These are phyloP conservation scores for Arvicanthis niloticus DNA, from an alignment of 2,113 vertebrate species.

Conservation along the genomic window DNA sequence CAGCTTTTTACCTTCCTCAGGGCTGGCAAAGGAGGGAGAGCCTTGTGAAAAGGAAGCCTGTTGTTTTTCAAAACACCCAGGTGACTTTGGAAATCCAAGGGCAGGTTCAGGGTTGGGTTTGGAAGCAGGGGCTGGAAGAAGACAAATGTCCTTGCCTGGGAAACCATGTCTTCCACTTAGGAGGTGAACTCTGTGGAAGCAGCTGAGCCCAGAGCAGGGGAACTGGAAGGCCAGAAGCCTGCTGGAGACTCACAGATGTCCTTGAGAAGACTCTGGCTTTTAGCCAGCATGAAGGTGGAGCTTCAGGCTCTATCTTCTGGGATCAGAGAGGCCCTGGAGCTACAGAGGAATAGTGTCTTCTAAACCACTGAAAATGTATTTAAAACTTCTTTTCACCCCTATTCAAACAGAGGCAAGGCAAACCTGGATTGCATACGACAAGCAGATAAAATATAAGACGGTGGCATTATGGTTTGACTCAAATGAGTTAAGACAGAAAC, in stretches of 20 bases:
- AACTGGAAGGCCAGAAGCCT: too few species aligned
- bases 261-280: not conserved
- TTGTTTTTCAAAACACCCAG: not conserved
- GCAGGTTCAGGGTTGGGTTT: not conserved
- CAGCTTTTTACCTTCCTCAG: not conserved
- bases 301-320: not conserved
- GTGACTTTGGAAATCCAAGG: not conserved
- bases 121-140: not conserved
- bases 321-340: not conserved
- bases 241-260: not conserved
- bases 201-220: not conserved
- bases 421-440: not conserved
- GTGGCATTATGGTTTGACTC: not conserved
- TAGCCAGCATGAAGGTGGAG: accelerated
- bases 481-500: too few species aligned
- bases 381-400: not conserved
- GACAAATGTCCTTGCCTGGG: not conserved
- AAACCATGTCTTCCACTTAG: not conserved
- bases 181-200: not conserved
- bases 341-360: not conserved
- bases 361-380: not conserved
- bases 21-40: not conserved
- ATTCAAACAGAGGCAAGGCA: not conserved
- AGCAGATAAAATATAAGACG: not conserved
- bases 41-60: not conserved